phyloP scores from a whole-genome alignment of 2,797 vertebrate genomes.

The Synanceia verrucosa region DNA sequence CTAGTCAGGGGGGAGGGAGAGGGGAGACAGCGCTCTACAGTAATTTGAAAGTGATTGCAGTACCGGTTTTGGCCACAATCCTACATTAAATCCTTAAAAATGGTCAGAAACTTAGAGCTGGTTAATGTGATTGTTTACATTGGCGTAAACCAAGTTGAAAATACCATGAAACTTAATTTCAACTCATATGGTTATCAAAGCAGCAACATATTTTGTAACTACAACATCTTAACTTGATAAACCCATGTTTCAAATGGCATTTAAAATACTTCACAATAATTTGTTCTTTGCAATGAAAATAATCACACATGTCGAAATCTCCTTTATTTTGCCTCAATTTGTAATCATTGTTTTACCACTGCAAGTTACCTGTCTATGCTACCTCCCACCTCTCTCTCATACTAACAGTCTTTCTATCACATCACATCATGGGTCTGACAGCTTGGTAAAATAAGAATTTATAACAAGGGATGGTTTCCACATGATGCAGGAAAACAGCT shows the following conservation, averaged over 20 bases:
- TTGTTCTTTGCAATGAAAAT: neutral
- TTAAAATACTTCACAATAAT: neutral
- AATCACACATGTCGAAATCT: neutral
- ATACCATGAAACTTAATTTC: too few relatives aligned
- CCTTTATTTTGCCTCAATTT: neutral
- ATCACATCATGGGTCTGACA: conserved; percentile 66
- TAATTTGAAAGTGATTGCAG: too few relatives aligned
- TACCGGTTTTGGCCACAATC: too few relatives aligned
- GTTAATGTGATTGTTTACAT: too few relatives aligned
- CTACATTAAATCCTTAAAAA: neutral
- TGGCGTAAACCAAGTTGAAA: too few relatives aligned
- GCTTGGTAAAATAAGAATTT: conserved; percentile 65
- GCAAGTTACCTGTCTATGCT: conserved; percentile 15
- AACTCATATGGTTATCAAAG: neutral
- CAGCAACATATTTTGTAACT: neutral
- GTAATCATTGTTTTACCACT: neutral
- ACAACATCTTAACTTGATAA: neutral
- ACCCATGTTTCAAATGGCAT: neutral
- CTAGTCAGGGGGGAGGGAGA: too few relatives aligned
- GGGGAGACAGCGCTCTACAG: too few relatives aligned
- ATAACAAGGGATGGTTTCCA: conserved; percentile 53
- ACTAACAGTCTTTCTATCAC: conserved; percentile 53
- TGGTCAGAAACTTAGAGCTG: neutral
- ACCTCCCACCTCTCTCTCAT: conserved; percentile 15
- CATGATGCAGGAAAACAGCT: conserved; percentile 61